Base-by-base conservation (phyloP, 2,888 invertebrate species). In the Drosophila buzzatii region DNA sequence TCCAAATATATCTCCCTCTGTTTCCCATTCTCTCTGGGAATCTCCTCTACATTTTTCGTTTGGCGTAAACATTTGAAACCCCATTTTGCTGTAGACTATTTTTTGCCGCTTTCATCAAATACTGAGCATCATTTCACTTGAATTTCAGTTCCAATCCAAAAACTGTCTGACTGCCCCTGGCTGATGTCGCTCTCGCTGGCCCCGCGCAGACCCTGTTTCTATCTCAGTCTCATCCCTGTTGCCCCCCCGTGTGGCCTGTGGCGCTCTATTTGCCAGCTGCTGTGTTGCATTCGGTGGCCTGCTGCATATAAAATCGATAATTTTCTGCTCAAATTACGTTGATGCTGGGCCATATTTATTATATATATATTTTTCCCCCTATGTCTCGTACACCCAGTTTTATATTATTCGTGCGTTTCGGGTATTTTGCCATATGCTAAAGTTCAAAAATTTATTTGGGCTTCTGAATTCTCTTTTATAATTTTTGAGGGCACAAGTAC, bases 291-390 rank as follows among this genome's bases (percentile, higher is more conserved):
- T 86, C 70, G 61, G 66, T 70, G 67, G 65, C 44, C 73, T 79
- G 47, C 61, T 76, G 82, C 77, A 77, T 81, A 66, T 78, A 88
- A 88, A 87, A 87, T 88, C 89, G 76, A 88, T 90, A 89, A 88
- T 88, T 88, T 88, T 88, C 89, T 79, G 90, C 87, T 90, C 87
- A 89, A 90, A 90, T 89, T 89, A 75, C 79, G 79, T 82, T 89
- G 82, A 82, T 77, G 73, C 62, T 47, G 61, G 39, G 64, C 67
- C 67, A 68, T 70, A 68, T 72, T 72, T 72, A 60, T 62, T 70
- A 62, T 65, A 62, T 62, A 59, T 64, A 41, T 27, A n/a, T 53
- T 23, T 16, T 23, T 27, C 27, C 5, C 37, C 39, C 41, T 39
- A 39, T 39, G 16, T 41, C n/a, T 39, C 27, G 7, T 8, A 23